Evolutionary conservation across 2,888 invertebrate species (phyloP).

Genomic region (Pemphredon lugubris): DNA sequence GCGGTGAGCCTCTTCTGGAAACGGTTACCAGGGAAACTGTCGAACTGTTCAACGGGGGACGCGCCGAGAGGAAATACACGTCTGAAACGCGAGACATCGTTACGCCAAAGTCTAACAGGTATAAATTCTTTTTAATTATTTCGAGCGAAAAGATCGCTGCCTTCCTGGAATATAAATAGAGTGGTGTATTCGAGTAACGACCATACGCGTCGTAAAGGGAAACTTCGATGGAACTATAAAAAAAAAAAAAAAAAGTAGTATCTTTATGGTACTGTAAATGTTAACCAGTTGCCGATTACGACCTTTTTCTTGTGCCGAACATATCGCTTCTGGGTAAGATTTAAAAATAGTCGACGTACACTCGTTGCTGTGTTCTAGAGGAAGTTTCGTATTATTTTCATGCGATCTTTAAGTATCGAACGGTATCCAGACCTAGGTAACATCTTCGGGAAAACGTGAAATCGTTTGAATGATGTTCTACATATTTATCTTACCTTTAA

Average conservation of each 20-base stretch:
- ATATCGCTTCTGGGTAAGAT: constrained; percentile 28
- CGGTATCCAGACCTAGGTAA: too few species aligned
- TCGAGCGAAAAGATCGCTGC: constrained; percentile 5
- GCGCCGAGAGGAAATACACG: constrained; percentile 85
- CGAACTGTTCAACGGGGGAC: constrained; percentile 85
- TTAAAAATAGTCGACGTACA: not conserved
- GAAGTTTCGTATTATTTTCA: not conserved
- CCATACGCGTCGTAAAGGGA: not conserved
- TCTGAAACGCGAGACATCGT: constrained; percentile 84
- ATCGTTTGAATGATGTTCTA: too few species aligned
- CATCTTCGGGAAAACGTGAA: too few species aligned
- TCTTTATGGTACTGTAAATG: not conserved
- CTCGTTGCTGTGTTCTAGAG: not conserved
- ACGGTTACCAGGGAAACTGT: constrained; percentile 86
- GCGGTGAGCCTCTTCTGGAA: constrained; percentile 85
- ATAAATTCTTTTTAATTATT: constrained; percentile 35
- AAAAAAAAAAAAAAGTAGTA: not conserved
- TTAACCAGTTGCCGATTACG: not conserved
- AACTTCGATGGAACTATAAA: not conserved
- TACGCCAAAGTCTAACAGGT: constrained; percentile 80
- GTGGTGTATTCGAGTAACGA: constrained; percentile 26
- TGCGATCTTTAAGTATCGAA: not conserved
- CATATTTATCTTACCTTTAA: too few species aligned
- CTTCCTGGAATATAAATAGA: constrained; percentile 29
- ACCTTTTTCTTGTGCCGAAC: constrained; percentile 15